phyloP scores from a whole-genome alignment of 1,140 invertebrate genomes.

The Hormaphis cornu region DNA sequence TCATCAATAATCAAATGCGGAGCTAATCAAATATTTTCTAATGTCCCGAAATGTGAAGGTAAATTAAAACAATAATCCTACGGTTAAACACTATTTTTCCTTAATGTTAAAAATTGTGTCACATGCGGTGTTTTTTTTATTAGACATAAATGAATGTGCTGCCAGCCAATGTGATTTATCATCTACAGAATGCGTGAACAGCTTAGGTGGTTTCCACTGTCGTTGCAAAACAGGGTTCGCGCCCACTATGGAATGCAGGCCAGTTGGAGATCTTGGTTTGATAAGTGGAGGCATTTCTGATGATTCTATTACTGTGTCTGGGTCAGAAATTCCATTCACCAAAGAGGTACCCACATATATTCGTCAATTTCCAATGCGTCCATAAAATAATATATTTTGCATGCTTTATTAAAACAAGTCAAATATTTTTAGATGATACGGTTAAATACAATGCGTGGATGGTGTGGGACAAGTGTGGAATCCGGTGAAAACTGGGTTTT shows the following conservation, averaged over 20 bases:
- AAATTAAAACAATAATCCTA: slow-evolving; percentile 29
- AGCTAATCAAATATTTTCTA: slow-evolving; percentile 71
- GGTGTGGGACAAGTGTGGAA: slow-evolving; percentile 79
- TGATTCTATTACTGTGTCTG: slow-evolving; percentile 76
- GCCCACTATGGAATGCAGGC: slow-evolving; percentile 78
- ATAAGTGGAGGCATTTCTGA: slow-evolving; percentile 83
- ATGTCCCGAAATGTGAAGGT: slow-evolving; percentile 74
- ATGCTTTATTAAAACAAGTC: not conserved
- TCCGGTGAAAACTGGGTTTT: slow-evolving; percentile 79
- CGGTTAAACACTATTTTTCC: not conserved
- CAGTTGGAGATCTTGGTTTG: slow-evolving; percentile 76
- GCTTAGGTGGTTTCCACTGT: slow-evolving; percentile 82
- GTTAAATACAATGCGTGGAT: slow-evolving; percentile 69
- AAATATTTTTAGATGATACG: slow-evolving; percentile 56
- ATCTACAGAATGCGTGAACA: slow-evolving; percentile 85
- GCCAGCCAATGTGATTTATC: slow-evolving; percentile 79
- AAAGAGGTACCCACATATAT: slow-evolving; percentile 53
- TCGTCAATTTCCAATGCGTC: not conserved
- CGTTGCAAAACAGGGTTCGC: slow-evolving; percentile 77
- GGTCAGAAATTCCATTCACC: slow-evolving; percentile 66
- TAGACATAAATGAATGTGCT: slow-evolving; percentile 85
- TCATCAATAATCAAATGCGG: slow-evolving; percentile 83
- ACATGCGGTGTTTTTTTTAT: no score
- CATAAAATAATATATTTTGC: not conserved
- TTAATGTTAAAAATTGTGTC: not conserved